Evolutionary conservation across 2,797 vertebrate species (phyloP), one percentile per base, ranked within the genome.

Genomic region (Bryconaethiops microstoma): DNA sequence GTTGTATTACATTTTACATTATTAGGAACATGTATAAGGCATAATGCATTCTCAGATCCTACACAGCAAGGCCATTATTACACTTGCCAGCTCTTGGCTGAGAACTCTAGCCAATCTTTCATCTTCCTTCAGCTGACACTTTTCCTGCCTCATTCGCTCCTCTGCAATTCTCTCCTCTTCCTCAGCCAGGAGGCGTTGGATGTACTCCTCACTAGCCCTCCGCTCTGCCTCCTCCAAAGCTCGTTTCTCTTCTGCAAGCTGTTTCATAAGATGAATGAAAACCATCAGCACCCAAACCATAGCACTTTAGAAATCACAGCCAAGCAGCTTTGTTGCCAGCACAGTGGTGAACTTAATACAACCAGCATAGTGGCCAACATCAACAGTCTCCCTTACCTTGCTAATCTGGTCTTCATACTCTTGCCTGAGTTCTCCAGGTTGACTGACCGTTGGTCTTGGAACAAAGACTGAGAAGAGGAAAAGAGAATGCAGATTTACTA

Each of bases 121-220:
- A 72, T 94, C 93, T 84, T 90, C 95, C 94, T 87, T 86, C 82
- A 87, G 90, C 84, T 87, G 88, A 21, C 50, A 82, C 62, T 96
- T 94, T 76, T 95, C 84, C 13, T 92, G 88, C 55, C 84, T 92
- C 74, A 78, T 88, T 42, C 84, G 92, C 84, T 94, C 92, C 80
- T 96, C 94, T 23, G 85, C 90, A 83, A 87, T 90, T 0, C 88
- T 88, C 70, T 95, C 88, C 78, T 96, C 90, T 68, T 98, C 95
- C 78, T 97, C 95, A 0, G 91, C 93, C 79, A 99, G 88, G 10
- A 98, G 91, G 1, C 45, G 89, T 45, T 95, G 94, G 87, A 99
- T 99, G 81, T 94, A 96, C 13, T 95, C 95, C 89, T 97, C 95
- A 23, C 97, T 98, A 1, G 95, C 97, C 78, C 85, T 94, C 71